A percentile compares a stretch with the other conserved stretches of the same genome.
Evolutionary conservation across 2,113 vertebrate species (phyloP).

Genomic region (Hyaena hyaena): DNA sequence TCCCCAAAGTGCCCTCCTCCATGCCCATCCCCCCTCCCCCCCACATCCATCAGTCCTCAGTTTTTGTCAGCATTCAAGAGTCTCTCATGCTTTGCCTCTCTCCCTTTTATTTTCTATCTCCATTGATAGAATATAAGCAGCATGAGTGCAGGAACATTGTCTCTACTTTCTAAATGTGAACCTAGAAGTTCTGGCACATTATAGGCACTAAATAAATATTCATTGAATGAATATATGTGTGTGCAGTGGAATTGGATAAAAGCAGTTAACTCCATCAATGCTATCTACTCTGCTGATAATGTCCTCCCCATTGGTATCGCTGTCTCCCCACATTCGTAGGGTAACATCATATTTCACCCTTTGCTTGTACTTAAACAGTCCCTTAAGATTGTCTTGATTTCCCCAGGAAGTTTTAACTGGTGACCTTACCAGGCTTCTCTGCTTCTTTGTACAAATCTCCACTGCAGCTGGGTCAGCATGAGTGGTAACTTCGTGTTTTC

Average conservation of each 20-base stretch:
- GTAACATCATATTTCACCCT: neutral
- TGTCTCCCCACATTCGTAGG: neutral
- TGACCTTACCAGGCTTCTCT: neutral
- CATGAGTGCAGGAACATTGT: accelerated
- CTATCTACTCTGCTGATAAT: neutral
- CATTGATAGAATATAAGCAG: neutral
- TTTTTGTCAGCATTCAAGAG: too few relatives aligned
- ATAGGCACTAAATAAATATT: neutral
- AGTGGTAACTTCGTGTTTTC: neutral
- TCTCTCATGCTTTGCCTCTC: too few relatives aligned
- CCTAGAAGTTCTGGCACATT: neutral
- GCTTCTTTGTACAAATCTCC: neutral
- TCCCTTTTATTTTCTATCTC: neutral
- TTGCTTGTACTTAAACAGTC: neutral
- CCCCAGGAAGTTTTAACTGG: neutral
- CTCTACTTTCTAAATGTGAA: neutral
- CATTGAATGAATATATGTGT: neutral
- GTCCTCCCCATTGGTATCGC: neutral
- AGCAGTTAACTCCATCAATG: neutral
- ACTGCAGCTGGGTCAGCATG: neutral
- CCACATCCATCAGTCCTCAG: too few relatives aligned
- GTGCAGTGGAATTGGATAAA: neutral
- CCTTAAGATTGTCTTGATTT: neutral
- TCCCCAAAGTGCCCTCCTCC: too few relatives aligned
- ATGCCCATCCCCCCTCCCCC: too few relatives aligned